phyloP scores from a whole-genome alignment of 2,797 vertebrate species.

The Gambelia wislizenii region DNA sequence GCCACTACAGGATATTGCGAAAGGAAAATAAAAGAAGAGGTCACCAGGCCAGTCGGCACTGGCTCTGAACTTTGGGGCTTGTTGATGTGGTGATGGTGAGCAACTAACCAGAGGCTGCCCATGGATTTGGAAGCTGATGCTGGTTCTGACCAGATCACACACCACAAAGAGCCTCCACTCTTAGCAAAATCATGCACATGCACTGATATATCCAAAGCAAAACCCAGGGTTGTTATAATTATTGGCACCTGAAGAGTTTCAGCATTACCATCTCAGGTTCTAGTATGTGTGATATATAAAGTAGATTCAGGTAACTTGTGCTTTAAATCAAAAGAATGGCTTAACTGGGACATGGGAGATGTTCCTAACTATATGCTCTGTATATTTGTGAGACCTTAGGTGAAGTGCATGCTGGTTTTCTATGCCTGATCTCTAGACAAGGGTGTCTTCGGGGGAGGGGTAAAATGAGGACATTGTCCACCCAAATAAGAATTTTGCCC shows the following conservation, averaged over 20 bases:
- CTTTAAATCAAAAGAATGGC: background rate
- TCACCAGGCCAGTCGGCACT: background rate
- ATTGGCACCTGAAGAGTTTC: background rate
- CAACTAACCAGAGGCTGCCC: background rate
- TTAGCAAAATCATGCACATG: background rate
- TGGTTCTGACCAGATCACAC: background rate
- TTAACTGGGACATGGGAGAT: background rate
- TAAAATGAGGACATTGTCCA: too few relatives aligned
- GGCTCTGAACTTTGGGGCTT: too few relatives aligned
- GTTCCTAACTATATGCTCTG: background rate
- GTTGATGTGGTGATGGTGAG: background rate
- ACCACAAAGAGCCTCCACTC: background rate
- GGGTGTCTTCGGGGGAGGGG: too few relatives aligned
- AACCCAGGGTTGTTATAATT: background rate
- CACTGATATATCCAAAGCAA: background rate
- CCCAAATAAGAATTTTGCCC: too few relatives aligned
- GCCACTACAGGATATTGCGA: background rate
- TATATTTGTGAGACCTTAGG: background rate
- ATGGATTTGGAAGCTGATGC: background rate
- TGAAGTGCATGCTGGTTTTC: background rate
- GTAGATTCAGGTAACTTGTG: background rate
- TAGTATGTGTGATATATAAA: background rate
- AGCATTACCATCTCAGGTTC: background rate
- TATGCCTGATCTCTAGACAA: too few relatives aligned
- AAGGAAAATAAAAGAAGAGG: background rate